These are phyloP conservation scores for Pentalonia nigronervosa DNA, from an alignment of 1,140 invertebrate genomes.

Conservation along the genomic window DNA sequence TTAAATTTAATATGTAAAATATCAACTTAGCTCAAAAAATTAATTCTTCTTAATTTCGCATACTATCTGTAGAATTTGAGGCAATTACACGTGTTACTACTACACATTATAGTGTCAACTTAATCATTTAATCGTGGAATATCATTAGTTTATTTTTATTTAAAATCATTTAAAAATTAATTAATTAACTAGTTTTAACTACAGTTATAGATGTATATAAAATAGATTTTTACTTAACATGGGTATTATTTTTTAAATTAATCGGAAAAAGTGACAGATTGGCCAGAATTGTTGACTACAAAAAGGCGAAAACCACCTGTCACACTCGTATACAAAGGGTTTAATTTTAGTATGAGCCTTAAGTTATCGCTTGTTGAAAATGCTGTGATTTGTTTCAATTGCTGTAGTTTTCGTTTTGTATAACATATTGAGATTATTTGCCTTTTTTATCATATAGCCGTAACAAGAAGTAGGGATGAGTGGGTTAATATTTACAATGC, in stretches of 20 bases:
- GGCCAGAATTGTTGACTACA: neutral
- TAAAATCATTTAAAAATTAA: no score
- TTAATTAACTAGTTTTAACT: no score
- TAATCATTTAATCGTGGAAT: no score
- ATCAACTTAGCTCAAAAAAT: neutral
- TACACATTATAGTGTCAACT: no score
- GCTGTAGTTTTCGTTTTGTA: neutral
- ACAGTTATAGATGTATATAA: no score
- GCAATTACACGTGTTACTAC: neutral
- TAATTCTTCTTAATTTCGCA: neutral
- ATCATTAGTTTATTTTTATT: no score
- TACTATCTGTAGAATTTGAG: neutral
- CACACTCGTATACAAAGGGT: neutral
- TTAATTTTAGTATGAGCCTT: neutral
- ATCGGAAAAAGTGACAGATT: neutral
- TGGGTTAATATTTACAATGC: neutral
- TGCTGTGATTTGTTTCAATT: neutral
- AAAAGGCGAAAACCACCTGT: neutral
- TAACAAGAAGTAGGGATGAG: neutral
- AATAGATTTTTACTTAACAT: no score
- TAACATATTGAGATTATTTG: neutral
- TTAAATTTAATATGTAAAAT: neutral
- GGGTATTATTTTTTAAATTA: no score
- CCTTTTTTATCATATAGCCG: neutral
- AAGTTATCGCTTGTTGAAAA: neutral